Evolutionary conservation across 37 sponge, comb jelly and placozoan species (phyloP).

Genomic region (Cliona cf. orientalis): DNA sequence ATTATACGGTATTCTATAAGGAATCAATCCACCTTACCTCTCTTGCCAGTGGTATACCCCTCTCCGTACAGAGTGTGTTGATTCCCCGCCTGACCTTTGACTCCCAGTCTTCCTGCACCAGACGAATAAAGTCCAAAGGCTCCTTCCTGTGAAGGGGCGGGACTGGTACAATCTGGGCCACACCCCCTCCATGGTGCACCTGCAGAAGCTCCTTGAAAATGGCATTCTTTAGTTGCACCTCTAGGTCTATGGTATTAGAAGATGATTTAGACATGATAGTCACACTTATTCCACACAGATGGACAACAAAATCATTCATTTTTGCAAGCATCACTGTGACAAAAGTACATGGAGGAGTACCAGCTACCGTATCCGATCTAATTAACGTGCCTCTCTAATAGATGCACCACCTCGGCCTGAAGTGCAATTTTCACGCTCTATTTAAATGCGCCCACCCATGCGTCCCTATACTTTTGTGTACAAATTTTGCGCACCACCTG

Average conservation of each 20-base stretch:
- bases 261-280: too few species aligned
- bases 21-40: constrained; percentile 19
- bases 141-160: constrained; percentile 23
- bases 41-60: constrained; percentile 13
- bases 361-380: background rate
- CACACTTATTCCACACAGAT: too few species aligned
- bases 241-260: too few species aligned
- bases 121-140: constrained; percentile 35
- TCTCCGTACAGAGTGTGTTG: constrained; percentile 31
- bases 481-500: too few species aligned
- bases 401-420: too few species aligned
- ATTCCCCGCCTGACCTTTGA: constrained; percentile 15
- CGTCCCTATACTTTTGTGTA: too few species aligned
- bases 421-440: too few species aligned
- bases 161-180: background rate
- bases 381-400: too few species aligned
- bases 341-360: background rate
- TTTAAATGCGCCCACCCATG: too few species aligned
- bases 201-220: constrained; percentile 34
- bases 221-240: constrained; percentile 42
- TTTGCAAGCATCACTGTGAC: too few species aligned
- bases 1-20: too few species aligned
- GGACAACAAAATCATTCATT: too few species aligned
- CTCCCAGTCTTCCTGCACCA: constrained; percentile 52
- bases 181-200: background rate